A percentile compares a stretch with the other conserved stretches of the same genome.
phyloP scores from a whole-genome alignment of 2,888 invertebrate species.

The Drosophila nigricruria region DNA sequence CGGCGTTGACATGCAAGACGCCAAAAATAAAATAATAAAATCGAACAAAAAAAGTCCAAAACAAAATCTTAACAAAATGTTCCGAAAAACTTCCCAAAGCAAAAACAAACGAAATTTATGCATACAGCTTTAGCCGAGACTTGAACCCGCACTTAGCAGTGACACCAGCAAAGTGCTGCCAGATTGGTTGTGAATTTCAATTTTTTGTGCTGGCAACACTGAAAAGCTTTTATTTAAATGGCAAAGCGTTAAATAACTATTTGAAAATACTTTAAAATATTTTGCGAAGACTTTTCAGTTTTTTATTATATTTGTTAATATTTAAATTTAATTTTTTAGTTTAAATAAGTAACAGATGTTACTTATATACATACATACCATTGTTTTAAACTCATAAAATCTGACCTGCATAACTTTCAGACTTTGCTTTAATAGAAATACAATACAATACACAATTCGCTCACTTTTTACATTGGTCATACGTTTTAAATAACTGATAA shows the following conservation, averaged over 20 bases:
- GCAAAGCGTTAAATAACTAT: background rate
- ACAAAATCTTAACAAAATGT: conserved; percentile 4
- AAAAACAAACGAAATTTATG: too few species aligned
- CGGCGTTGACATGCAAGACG: conserved; percentile 44
- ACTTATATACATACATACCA: background rate
- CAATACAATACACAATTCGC: background rate
- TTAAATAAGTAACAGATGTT: background rate
- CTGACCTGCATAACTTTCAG: background rate
- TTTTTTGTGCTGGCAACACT: background rate
- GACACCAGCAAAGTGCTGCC: background rate
- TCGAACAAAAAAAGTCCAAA: too few species aligned
- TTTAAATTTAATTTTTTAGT: background rate
- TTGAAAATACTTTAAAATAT: background rate
- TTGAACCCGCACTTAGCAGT: background rate
- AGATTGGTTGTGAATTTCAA: background rate
- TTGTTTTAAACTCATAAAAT: background rate
- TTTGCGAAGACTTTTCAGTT: background rate
- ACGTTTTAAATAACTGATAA: background rate
- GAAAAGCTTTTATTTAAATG: background rate
- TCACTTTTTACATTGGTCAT: background rate
- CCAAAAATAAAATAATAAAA: conserved; percentile 5
- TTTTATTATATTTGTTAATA: background rate
- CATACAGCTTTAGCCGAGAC: background rate
- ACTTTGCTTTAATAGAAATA: background rate
- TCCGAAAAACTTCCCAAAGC: background rate